Base-by-base conservation (phyloP, 2,888 invertebrate species). In the Mimumesa dahlbomi region DNA sequence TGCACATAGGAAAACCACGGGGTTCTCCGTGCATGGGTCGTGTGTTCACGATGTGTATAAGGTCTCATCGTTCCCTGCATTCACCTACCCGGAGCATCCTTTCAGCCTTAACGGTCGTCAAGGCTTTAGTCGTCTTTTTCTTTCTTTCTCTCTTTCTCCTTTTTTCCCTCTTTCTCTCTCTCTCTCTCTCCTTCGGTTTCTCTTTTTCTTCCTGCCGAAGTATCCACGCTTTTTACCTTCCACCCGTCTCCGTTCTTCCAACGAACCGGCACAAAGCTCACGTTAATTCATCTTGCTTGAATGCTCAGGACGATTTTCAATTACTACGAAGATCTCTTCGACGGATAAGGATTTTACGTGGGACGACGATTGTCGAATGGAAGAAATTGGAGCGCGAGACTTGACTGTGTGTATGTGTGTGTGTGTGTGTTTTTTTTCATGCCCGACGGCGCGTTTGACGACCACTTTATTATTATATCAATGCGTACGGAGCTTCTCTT, bases 231-330 rank as follows among this genome's bases (percentile, higher is more conserved):
- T 61, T 53, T 61, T 22, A 14, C 40, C 25, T n/a, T 42, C 11
- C 16, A 4, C 16, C 6, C 18, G n/a, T n/a, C 43, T 7, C 18
- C 18, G 22, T 29, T 40, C 40, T 21, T 31, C 29, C 25, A 11
- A 21, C 29, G 38, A 14, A 31, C 13, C 31, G 62, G 2, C 29
- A 29, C 29, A 18, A 38, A 54, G 46, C 29, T 34, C 9, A 34
- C 36, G 42, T 42, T 36, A 54, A 53, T 54, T 48, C 61, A 25
- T 34, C 22, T n/a, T 19, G 21, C 13, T 9, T 36, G 43, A 19
- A 56, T 34, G n/a, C 43, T 49, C 63, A 1, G 43, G 9, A 50
- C 46, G 40, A 19, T 61, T 61, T 65, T 61, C 65, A 53, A 53
- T 65, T 61, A 65, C 46, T 48, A 3, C 25, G 25, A 22, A n/a